phyloP scores from a whole-genome alignment of 2,797 vertebrate genomes.

The Microctenopoma stevenorrisi region DNA sequence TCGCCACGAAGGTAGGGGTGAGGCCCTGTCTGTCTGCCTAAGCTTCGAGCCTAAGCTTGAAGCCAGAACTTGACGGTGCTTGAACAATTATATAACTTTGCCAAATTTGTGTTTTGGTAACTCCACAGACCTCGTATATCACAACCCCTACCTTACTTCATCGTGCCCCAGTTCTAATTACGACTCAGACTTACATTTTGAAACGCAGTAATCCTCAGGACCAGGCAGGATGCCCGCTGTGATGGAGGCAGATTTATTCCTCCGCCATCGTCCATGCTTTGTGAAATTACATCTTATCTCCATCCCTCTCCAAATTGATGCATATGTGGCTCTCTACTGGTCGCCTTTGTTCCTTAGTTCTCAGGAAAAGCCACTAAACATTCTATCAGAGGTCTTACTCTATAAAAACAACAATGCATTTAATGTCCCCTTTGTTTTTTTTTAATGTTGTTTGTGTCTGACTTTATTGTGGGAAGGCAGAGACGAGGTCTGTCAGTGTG shows the following conservation, averaged over 20 bases:
- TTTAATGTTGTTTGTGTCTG: slow-evolving; percentile 23
- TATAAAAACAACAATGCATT: slow-evolving; percentile 7
- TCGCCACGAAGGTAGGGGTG: slow-evolving; percentile 66
- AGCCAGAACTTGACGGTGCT: slow-evolving; percentile 39
- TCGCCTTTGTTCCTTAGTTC: slow-evolving; percentile 63
- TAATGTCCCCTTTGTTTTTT: slow-evolving; percentile 18
- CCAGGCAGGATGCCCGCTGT: slow-evolving; percentile 29
- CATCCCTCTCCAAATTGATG: slow-evolving; percentile 42
- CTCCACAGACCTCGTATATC: slow-evolving; percentile 36
- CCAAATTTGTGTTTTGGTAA: slow-evolving; percentile 33
- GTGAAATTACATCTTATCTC: slow-evolving; percentile 46
- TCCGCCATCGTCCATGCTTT: slow-evolving; percentile 7
- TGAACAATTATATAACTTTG: slow-evolving; percentile 58
- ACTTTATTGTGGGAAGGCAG: background rate
- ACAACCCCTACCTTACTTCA: slow-evolving; percentile 1
- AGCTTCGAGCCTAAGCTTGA: slow-evolving; percentile 58
- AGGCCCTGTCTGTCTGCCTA: slow-evolving; percentile 72
- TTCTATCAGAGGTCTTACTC: slow-evolving; percentile 28
- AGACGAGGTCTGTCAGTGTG: slow-evolving; percentile 14
- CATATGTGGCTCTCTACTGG: slow-evolving; percentile 30
- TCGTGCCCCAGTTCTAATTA: slow-evolving; percentile 13
- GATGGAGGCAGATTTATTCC: slow-evolving; percentile 40
- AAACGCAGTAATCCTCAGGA: background rate
- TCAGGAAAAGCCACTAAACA: slow-evolving; percentile 45
- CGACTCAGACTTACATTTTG: slow-evolving; percentile 11